phyloP scores from a whole-genome alignment of 2,797 vertebrate genomes.

The Propithecus deckenii region DNA sequence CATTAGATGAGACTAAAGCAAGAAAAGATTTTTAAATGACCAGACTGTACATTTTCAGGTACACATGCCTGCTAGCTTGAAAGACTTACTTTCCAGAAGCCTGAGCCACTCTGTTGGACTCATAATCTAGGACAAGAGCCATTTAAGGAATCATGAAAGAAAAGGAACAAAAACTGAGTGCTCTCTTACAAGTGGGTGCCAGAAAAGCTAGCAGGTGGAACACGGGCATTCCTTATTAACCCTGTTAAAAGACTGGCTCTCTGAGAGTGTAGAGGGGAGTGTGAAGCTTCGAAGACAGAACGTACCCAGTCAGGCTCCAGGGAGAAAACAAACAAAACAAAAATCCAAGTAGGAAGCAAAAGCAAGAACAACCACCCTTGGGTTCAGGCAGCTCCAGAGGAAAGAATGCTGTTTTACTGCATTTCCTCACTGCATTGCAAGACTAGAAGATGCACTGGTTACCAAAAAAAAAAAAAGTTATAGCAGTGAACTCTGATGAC shows the following conservation, averaged over 20 bases:
- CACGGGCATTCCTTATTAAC: background rate
- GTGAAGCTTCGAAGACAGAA: conserved; percentile 37
- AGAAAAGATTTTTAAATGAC: conserved; percentile 32
- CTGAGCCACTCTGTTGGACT: background rate
- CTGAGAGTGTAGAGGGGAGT: background rate
- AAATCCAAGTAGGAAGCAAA: conserved; percentile 6
- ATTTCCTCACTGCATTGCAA: background rate
- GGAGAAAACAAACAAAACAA: background rate
- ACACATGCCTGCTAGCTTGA: background rate
- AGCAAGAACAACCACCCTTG: background rate
- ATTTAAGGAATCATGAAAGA: conserved; percentile 56
- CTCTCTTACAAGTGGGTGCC: background rate
- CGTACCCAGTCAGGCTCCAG: conserved; percentile 1
- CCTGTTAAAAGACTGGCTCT: conserved; percentile 4
- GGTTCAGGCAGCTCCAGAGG: background rate
- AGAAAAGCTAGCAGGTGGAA: conserved; percentile 55
- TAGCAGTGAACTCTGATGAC: background rate
- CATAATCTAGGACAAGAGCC: conserved; percentile 44
- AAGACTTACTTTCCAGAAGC: conserved; percentile 31
- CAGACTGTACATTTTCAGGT: conserved; percentile 1
- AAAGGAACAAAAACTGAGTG: conserved; percentile 11
- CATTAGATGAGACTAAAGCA: conserved; percentile 6
- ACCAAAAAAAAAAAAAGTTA: background rate
- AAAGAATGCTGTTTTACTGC: conserved; percentile 13
- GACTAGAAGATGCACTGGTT: background rate